Base-by-base conservation (phyloP, 2,888 invertebrate species). In the Rapana venosa region DNA sequence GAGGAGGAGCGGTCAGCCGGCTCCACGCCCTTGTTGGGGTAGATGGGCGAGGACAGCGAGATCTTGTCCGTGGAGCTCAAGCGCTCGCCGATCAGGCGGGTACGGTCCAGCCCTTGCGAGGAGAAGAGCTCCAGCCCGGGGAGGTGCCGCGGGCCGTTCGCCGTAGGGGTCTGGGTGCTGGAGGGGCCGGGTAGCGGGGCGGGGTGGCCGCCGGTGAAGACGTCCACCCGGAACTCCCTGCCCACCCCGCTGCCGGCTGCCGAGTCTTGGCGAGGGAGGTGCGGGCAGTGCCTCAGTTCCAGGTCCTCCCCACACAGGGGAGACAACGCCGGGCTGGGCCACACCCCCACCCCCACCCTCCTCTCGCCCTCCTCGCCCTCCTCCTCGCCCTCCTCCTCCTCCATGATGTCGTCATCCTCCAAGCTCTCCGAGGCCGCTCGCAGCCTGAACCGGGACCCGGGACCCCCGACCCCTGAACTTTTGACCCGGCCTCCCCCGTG, bases 91-190 rank as follows among this genome's bases (percentile, higher is more conserved):
- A 95, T 94, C 87, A 95, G 92, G 89, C 93, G 93, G 26, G 94
- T 94, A 66, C 94, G 93, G 86, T 94, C 94, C 26, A 88, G 74
- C 0, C 87, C 30, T 87, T 87, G 92, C 74, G 74, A 74, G 93
- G 79, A 79, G 93, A 92, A 92, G 91, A 93, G 90, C 91, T 79
- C 92, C 93, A 92, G 92, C 96, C 97, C 97, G 93, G 97, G 97
- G 70, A 97, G 97, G 92, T 97, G 96, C 92, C 97, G 96, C 26
- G 97, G 97, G 92, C 97, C 97, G 95, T 97, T 97, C 90, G 97
- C 96, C 17, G 97, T 96, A 92, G 96, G 90, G 56, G 90, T 88
- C 70, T 88, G 89, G 2, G 30, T 47, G 89, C 32, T 85, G 85
- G 74, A 74, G 17, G 47, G 47, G 11, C 84, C 85, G 8, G 84